Evolutionary conservation across 2,888 invertebrate genomes (phyloP).

Genomic region (Drosophila setosimentum): DNA sequence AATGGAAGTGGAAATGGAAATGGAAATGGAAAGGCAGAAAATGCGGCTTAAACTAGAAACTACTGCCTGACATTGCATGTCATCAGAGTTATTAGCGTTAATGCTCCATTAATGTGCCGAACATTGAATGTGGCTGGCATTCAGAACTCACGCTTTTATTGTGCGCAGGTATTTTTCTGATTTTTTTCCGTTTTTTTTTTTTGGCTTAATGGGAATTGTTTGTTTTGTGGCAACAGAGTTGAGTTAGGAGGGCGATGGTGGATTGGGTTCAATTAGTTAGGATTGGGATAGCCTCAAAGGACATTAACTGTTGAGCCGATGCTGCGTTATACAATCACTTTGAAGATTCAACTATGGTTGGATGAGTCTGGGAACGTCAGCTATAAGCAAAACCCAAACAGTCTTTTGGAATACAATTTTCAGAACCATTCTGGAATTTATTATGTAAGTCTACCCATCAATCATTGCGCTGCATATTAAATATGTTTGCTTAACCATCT

Average conservation of each 20-base stretch:
- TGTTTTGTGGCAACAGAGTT: conserved; percentile 14
- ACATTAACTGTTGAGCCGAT: neutral
- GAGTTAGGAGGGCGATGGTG: neutral
- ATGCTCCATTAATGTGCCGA: conserved; percentile 60
- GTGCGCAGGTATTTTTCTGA: conserved; percentile 5
- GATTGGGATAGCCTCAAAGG: conserved; percentile 7
- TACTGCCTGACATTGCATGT: conserved; percentile 61
- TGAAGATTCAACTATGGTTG: neutral
- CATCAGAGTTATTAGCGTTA: conserved; percentile 68
- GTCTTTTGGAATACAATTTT: neutral
- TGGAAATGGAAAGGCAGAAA: neutral
- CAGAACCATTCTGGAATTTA: conserved; percentile 10
- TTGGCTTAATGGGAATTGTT: conserved; percentile 33
- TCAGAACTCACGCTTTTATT: conserved; percentile 1
- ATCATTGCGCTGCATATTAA: conserved; percentile 28
- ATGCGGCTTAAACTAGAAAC: conserved; percentile 10
- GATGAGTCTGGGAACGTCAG: neutral
- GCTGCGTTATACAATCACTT: conserved; percentile 16
- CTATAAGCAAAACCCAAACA: neutral
- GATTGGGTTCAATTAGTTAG: conserved; percentile 33
- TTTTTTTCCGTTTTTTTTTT: no score
- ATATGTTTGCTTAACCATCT: conserved; percentile 24
- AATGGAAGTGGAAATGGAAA: neutral
- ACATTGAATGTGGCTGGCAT: conserved; percentile 14
- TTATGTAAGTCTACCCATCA: conserved; percentile 18